Base-by-base conservation (phyloP, 1,140 invertebrate species). In the Episyrphus balteatus region DNA sequence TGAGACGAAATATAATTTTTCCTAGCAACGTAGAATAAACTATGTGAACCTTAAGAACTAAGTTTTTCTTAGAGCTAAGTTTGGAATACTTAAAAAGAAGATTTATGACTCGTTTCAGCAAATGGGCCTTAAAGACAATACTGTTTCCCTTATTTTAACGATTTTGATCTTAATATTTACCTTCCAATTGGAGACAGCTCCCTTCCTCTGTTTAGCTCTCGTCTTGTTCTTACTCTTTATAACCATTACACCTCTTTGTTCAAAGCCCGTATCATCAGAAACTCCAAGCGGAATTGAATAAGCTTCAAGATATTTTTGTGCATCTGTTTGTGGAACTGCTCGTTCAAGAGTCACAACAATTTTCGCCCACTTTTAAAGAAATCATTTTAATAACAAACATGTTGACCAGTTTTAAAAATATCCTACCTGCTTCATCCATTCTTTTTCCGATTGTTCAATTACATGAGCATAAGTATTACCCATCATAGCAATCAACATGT, bases 401-500 rank as follows among this genome's bases (percentile, higher is more conserved):
- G 6, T 37, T 19, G 8, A 15, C 2, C 7, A 6, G 2, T 3
- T 46, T 37, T 38, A 37, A 21, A 14, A 51, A 11, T 32, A 45
- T 15, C 47, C 51, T 63, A 92, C 90, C 78, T 95, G 94, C 72
- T 97, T 96, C 64, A 96, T 84, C 87, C 91, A 98, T 69, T 98
- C 94, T 68, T 98, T 98, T 69, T 98, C 94, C 40, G 93, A 97
- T 65, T 95, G 91, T 64, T 93, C 88, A 49, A 98, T 98, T 42
- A 99, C 91, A 55, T 96, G 88, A 5, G 94, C 92, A 62, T 97
- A 98, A 0, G 93, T 98, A 67, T 97, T 98, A 12, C 91, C 92
- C 92, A 98, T 98, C 93, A 98, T 98, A 49, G 95, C 94, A 54
- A 98, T 98, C 59, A 98, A 78, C 91, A 98, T 91, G 79, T 98